Base-by-base conservation (phyloP, 2,888 invertebrate species). In the Thecocarcelia acutangulata region DNA sequence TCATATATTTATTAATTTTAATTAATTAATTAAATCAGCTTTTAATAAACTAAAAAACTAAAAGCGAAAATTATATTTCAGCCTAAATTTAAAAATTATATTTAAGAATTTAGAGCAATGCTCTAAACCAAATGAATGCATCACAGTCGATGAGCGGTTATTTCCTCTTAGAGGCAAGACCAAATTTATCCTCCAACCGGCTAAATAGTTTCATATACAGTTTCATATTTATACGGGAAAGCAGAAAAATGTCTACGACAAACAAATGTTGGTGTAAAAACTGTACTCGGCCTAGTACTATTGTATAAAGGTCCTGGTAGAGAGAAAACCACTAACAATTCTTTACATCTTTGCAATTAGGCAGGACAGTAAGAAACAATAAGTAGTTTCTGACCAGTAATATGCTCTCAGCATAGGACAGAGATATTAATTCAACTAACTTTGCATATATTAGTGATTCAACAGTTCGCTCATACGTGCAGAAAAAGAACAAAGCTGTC, bases 381-480 rank as follows among this genome's bases (percentile, higher is more conserved):
- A 58, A 58, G 15, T 15, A 4, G 58, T 58, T 58, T 58, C 6
- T 37, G 8, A 4, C 8, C 3, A 40, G 42, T 13, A 58, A 58
- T 58, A 58, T 58, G 37, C 58, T 37, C 19, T 37, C 58, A 9
- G 15, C 33, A 28, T 42, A 59, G 15, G 42, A 59, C 13, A 42
- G 54, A 42, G 24, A 8, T 33, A 19, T 17, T 13, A 33, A 48
- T 64, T 64, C 48, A 2, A 64, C 37, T 11, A 64, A 33, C 19
- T 64, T 48, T 64, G 63, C 63, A 15, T 64, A 15, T 64, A 64
- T 12, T 19, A 64, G 21, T 33, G 19, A 64, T 48, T 28, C 48
- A 24, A 33, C 17, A 33, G n/a, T 48, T 28, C 28, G 48, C 21
- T 46, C 48, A n/a, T 59, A 59, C 21, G 12, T 44, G 2, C 58